Base-by-base conservation (phyloP, 2,797 vertebrate genomes). In the Gymnopithys bicolor region DNA sequence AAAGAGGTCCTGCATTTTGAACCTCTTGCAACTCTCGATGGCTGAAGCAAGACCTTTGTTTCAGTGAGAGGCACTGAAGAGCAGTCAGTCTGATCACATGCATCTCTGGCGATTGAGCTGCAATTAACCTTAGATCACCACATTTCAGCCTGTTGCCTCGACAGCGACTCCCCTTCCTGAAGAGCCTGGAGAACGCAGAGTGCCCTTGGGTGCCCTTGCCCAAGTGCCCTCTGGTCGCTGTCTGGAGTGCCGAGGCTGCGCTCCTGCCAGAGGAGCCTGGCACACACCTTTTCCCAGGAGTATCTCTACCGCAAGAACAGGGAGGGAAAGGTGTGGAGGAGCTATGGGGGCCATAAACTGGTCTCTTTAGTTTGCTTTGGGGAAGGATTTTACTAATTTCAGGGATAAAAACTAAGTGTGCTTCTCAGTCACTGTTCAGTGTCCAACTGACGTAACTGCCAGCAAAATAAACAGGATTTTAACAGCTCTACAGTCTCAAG, bases 171-270 rank as follows among this genome's bases (percentile, higher is more conserved):
- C 13, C 59, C 25, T 30, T 33, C 46, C 45, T 0, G 2, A 35
- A 48, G 41, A 32, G 32, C 46, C 4, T 1, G 23, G 27, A 68
- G 56, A 25, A 10, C 1, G 5, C 28, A 16, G 3, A 2, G 59
- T 41, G 59, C 59, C 52, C 52, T 53, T 0, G 1, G 22, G 0
- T 5, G 9, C 33, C 39, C 21, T 23, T 8, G 51, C 2, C 0
- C 2, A 16, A 25, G 5, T 3, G 43, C 5, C 8, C 53, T 33
- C 30, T 5, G 37, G 19, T 9, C 0, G 3, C 66, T 37, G 33
- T 7, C 0, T 0, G 52, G 45, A 63, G 22, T 19, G 21, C n/a
- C 2, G 8, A 1, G 35, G 0, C 25, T 3, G 15, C 0, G 0
- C 30, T 63, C 39, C 66, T 56, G 77, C 33, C 0, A 0, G 12